Conservation (phyloP, 1,140 invertebrate genomes). For the Drosophila santomea region DNA sequence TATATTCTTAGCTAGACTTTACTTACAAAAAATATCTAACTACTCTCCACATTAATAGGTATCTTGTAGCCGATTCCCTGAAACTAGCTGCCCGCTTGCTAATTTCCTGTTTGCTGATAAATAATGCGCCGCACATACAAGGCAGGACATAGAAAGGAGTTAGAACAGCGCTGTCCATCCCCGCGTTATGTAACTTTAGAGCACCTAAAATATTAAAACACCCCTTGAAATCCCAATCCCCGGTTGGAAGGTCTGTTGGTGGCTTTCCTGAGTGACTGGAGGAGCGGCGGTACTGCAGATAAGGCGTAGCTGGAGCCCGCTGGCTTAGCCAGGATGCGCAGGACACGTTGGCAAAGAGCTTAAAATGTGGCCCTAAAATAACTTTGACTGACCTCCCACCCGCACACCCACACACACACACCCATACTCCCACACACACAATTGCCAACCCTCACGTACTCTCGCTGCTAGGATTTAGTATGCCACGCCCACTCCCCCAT, state of each 20-base stretch:
- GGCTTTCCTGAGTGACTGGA: conserved; percentile 33
- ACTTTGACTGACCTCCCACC: conserved; percentile 72
- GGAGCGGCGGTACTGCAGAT: conserved; percentile 62
- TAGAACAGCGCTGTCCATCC: conserved; percentile 38
- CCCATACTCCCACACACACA: conserved; percentile 26
- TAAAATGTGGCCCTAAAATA: conserved; percentile 83
- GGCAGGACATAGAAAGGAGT: conserved; percentile 21
- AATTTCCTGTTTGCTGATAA: conserved; percentile 83
- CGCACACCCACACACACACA: conserved; percentile 19
- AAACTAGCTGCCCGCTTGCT: conserved; percentile 30
- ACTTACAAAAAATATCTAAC: not conserved
- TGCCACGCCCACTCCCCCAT: conserved; percentile 26
- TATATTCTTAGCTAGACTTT: too few species aligned
- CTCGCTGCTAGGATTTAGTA: conserved; percentile 74
- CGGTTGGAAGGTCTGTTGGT: conserved; percentile 2
- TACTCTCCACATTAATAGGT: not conserved
- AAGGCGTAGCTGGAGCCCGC: conserved; percentile 62
- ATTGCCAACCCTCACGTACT: conserved; percentile 20
- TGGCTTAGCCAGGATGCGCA: conserved; percentile 64
- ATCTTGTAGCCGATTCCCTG: not conserved
- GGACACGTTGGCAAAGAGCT: conserved; percentile 80
- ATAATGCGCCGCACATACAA: conserved; percentile 57
- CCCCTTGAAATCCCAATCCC: conserved; percentile 45
- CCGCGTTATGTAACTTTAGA: conserved; percentile 75
- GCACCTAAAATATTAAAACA: conserved; percentile 82